phyloP scores from a whole-genome alignment of 2,888 invertebrate genomes.

The Chrysodeixis includens region DNA sequence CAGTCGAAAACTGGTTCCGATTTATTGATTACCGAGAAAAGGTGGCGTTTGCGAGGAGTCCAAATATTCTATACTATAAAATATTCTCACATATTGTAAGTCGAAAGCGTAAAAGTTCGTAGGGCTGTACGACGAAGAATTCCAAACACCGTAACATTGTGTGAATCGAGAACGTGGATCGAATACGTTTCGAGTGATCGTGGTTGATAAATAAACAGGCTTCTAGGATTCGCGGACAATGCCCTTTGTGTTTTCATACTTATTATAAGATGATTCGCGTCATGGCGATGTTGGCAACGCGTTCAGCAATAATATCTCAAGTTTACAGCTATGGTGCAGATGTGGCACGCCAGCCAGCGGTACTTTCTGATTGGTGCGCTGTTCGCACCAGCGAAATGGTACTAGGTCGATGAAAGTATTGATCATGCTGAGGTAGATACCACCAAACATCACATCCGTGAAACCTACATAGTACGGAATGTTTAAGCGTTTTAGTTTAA shows the following conservation, averaged over 20 bases:
- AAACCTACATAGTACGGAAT: neutral
- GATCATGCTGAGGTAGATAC: slow-evolving; percentile 40
- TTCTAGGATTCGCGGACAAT: slow-evolving; percentile 78
- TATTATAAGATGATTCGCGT: slow-evolving; percentile 42
- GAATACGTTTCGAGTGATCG: slow-evolving; percentile 79
- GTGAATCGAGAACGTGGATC: slow-evolving; percentile 86
- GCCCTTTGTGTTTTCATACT: slow-evolving; percentile 69
- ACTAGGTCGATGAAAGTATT: slow-evolving; percentile 77
- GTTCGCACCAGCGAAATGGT: slow-evolving; percentile 74
- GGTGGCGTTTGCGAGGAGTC: slow-evolving; percentile 47
- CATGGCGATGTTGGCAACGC: slow-evolving; percentile 29
- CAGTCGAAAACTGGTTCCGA: slow-evolving; percentile 74
- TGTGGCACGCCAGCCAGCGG: slow-evolving; percentile 76
- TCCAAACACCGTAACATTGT: slow-evolving; percentile 82
- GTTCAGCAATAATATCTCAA: slow-evolving; percentile 25
- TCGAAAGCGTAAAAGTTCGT: slow-evolving; percentile 73
- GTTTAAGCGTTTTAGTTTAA: slow-evolving; percentile 6
- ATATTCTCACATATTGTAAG: slow-evolving; percentile 54
- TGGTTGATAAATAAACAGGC: slow-evolving; percentile 80
- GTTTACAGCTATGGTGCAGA: slow-evolving; percentile 60
- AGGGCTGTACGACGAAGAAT: slow-evolving; percentile 75
- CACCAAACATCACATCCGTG: slow-evolving; percentile 9
- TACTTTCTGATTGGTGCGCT: slow-evolving; percentile 81
- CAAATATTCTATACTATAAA: slow-evolving; percentile 43
- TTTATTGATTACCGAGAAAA: slow-evolving; percentile 67